Evolutionary conservation across 2,888 invertebrate species (phyloP), one percentile per base, ranked within the genome.

Genomic region (Nemotelus nigrinus): DNA sequence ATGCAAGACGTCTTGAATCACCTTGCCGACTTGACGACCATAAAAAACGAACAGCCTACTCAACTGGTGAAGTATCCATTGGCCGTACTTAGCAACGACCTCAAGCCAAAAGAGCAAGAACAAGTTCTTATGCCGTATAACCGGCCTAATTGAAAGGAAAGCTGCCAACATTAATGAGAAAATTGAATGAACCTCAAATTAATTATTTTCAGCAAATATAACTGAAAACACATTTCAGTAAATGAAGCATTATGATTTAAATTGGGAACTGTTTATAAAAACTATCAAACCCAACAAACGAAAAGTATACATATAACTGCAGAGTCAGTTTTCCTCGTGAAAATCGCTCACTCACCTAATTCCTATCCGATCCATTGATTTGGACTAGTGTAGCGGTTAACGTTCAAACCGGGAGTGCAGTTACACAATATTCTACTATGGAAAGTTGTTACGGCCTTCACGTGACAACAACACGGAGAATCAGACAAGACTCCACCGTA

Each of bases 1-100:
- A 70, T 70, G 70, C 70, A 70, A 70, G 70, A 70, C 43, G 70
- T 70, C 70, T 70, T 53, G 70, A 43, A 39, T 70, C 70, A 70
- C 70, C 70, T 70, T 70, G 70, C 47, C 70, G 70, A 55, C 70
- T 55, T 41, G 47, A 55, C 70, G 70, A 44, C 70, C 25, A 25
- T 25, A 70, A 53, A 70, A 55, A n/a, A 3, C 55, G 25, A 55
- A n/a, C 70, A 47, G 47, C 70, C 70, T 70, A 70, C 70, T 70
- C 70, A 53, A 43, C 55, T 70, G 43, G 6, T 48, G 45, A 67
- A 50, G 47, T 55, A 55, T 70, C 53, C 53, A 5, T 5, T 70
- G 39, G 41, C 55, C 70, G 53, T 70, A 55, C 70, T 70, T 55
- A 55, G 47, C 53, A 55, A 70, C 70, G 70, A 43, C 53, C 70